These are phyloP conservation scores for Sarcoramphus papa DNA, from an alignment of 2,797 vertebrate species.

Conservation along the genomic window DNA sequence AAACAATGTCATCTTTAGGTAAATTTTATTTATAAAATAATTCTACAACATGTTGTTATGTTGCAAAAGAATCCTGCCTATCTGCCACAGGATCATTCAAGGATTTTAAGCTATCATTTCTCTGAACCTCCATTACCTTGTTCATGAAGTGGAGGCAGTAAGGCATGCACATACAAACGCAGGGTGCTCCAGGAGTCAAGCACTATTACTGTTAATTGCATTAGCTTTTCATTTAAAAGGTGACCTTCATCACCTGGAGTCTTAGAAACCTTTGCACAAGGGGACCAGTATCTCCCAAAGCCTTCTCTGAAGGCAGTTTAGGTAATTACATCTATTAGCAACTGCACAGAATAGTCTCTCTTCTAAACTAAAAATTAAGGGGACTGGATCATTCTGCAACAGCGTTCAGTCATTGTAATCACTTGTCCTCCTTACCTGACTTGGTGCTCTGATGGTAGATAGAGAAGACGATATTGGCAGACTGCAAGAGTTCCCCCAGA, in stretches of 20 bases:
- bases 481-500: slow-evolving; percentile 87
- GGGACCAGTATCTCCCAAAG: not conserved
- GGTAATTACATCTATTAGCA: not conserved
- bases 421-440: slow-evolving; percentile 47
- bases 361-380: not conserved
- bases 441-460: slow-evolving; percentile 82
- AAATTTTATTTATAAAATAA: not conserved
- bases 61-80: not conserved
- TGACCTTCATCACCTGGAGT: not conserved
- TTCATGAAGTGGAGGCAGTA: not conserved
- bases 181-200: not conserved
- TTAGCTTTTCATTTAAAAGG: not conserved
- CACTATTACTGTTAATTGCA: not conserved
- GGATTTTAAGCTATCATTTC: not conserved
- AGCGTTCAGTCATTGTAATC: not conserved
- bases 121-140: not conserved
- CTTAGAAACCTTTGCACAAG: not conserved
- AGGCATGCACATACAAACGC: not conserved
- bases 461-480: slow-evolving; percentile 80
- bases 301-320: not conserved
- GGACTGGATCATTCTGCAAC: not conserved
- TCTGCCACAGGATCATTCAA: not conserved
- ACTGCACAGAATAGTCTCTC: not conserved
- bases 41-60: not conserved
- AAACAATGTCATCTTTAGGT: not conserved